phyloP scores from a whole-genome alignment of 2,888 invertebrate genomes.

The Acleris cristana region DNA sequence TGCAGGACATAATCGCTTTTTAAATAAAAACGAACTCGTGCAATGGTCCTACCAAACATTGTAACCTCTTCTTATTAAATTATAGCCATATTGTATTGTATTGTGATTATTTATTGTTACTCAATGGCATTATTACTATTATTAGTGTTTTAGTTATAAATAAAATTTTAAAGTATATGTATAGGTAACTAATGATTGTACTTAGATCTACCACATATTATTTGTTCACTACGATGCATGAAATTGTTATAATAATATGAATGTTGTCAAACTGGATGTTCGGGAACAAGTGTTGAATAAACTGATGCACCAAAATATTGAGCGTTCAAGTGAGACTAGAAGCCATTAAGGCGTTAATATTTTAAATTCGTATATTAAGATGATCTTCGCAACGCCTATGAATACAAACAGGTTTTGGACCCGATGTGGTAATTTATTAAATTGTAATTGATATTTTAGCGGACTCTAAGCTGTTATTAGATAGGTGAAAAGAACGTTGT shows the following conservation, averaged over 20 bases:
- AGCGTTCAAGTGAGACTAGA: conserved; percentile 65
- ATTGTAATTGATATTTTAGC: conserved; percentile 31
- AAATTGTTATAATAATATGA: conserved; percentile 8
- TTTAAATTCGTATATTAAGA: conserved; percentile 32
- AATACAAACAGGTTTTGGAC: conserved; percentile 33
- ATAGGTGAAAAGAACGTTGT: conserved; percentile 18
- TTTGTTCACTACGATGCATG: conserved; percentile 12
- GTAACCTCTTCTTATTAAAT: conserved; percentile 10
- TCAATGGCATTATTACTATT: conserved; percentile 25
- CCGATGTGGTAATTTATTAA: conserved; percentile 34
- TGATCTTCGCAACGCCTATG: conserved; percentile 23
- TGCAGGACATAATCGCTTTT: conserved; percentile 1
- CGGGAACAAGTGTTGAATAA: conserved; percentile 64
- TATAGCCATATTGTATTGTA: conserved; percentile 19
- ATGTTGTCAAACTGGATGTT: conserved; percentile 36
- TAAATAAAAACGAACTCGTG: conserved; percentile 2
- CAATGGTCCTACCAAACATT: conserved; percentile 11
- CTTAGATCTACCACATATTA: conserved; percentile 12
- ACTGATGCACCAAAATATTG: conserved; percentile 58
- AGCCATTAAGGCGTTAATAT: conserved; percentile 51
- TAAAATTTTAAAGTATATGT: conserved; percentile 18
- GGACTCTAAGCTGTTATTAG: conserved; percentile 28
- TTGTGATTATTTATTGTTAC: conserved; percentile 30
- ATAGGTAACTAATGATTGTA: conserved; percentile 22
- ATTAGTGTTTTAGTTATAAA: conserved; percentile 22